Conservation (phyloP, 2,888 invertebrate species). For the Diaperis boleti region DNA sequence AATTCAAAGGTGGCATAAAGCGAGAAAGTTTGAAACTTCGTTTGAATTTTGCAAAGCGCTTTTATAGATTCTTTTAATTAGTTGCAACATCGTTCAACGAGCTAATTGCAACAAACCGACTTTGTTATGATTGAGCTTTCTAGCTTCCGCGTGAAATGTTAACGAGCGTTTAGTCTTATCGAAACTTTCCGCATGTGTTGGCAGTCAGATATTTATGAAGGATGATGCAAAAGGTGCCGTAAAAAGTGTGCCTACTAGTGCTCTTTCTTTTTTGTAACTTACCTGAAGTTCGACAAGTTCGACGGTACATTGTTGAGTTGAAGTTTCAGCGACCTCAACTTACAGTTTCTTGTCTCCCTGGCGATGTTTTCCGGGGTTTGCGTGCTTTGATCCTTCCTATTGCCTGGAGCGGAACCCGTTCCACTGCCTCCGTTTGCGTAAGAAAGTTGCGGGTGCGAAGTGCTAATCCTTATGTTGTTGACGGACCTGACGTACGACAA, state of each 20-base stretch:
- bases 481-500: slow-evolving; percentile 52
- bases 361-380: slow-evolving; percentile 80
- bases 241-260: not conserved
- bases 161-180: slow-evolving; percentile 3
- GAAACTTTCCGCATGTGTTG: slow-evolving; percentile 12
- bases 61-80: not conserved
- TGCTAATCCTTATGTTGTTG: slow-evolving; percentile 69
- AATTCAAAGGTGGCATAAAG: no score
- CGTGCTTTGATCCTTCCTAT: slow-evolving; percentile 76
- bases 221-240: not conserved
- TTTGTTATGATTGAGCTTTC: not conserved
- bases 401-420: slow-evolving; percentile 51
- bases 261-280: no score
- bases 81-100: not conserved
- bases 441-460: slow-evolving; percentile 72
- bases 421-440: slow-evolving; percentile 69
- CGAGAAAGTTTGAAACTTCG: not conserved
- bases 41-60: not conserved
- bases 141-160: not conserved
- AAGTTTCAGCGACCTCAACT: slow-evolving; percentile 72
- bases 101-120: not conserved
- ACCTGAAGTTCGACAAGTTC: slow-evolving; percentile 72
- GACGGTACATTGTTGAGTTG: slow-evolving; percentile 75
- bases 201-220: slow-evolving; percentile 4
- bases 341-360: slow-evolving; percentile 74